Conservation (phyloP, 2,113 vertebrate genomes). For the Melanocharis versteri region DNA sequence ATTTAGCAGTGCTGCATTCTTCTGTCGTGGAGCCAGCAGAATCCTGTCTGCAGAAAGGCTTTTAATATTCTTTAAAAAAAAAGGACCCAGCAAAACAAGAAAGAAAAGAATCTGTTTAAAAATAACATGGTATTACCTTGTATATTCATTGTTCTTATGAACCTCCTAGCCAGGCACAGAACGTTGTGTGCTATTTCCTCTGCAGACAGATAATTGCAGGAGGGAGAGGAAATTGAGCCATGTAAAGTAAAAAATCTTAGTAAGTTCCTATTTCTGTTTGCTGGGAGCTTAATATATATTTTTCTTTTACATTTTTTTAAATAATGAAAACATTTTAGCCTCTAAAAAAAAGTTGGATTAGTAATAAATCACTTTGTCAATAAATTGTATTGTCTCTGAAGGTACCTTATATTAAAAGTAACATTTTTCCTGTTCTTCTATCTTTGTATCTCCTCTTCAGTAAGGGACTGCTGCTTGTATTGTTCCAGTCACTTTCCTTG, state of each 20-base stretch:
- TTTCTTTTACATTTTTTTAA: not conserved
- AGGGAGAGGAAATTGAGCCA: not conserved
- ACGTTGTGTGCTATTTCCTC: not conserved
- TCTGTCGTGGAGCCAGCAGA: not conserved
- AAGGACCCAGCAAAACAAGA: not conserved
- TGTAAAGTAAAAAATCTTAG: not conserved
- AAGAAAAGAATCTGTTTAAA: not conserved
- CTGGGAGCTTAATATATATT: not conserved
- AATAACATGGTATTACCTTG: not conserved
- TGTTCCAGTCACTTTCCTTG: not conserved
- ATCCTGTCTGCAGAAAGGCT: not conserved
- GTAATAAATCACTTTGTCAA: not conserved
- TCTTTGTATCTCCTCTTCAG: not conserved
- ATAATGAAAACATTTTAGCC: not conserved
- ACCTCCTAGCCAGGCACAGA: not conserved
- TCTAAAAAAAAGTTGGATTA: not conserved
- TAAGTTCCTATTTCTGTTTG: not conserved
- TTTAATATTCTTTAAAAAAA: not conserved
- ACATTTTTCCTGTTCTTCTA: not conserved
- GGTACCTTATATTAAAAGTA: not conserved
- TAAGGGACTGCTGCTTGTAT: not conserved
- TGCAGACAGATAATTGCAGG: not conserved
- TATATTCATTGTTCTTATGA: not conserved
- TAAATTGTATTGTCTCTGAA: not conserved
- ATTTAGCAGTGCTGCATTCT: not conserved